A percentile compares a stretch with the other conserved stretches of the same genome.
Conservation (phyloP, 2,797 vertebrate genomes). For the Gephyroberyx darwinii region DNA sequence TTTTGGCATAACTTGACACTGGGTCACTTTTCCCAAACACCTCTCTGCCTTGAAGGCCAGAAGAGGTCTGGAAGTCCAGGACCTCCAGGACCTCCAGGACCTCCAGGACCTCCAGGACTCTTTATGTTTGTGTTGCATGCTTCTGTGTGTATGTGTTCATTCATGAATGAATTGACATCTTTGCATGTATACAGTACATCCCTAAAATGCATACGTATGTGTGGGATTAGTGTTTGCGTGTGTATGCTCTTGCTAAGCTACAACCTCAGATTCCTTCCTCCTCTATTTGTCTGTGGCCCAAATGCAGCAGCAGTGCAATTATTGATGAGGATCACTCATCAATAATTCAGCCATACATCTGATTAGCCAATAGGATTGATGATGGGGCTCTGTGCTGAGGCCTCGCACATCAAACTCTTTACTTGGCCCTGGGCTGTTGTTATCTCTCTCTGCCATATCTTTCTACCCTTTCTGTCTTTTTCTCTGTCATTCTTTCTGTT, state of each 20-base stretch:
- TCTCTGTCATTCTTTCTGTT: slow-evolving; percentile 41
- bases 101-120: too few relatives aligned
- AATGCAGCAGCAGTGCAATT: slow-evolving; percentile 68
- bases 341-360: slow-evolving; percentile 82
- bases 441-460: slow-evolving; percentile 52
- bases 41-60: too few relatives aligned
- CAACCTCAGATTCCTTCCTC: slow-evolving; percentile 39
- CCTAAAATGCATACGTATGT: slow-evolving; percentile 16
- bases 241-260: slow-evolving; percentile 46
- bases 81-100: too few relatives aligned
- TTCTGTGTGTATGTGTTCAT: too few relatives aligned
- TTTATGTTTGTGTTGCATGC: too few relatives aligned
- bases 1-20: too few relatives aligned
- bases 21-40: too few relatives aligned
- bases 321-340: slow-evolving; percentile 78
- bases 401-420: slow-evolving; percentile 63
- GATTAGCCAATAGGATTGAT: slow-evolving; percentile 80
- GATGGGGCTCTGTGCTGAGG: slow-evolving; percentile 60
- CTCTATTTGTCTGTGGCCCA: slow-evolving; percentile 56
- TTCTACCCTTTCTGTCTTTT: slow-evolving; percentile 26
- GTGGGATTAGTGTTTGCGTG: slow-evolving; percentile 33
- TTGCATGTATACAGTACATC: not conserved
- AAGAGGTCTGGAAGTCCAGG: too few relatives aligned
- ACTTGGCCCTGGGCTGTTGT: slow-evolving; percentile 60
- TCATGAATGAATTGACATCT: too few relatives aligned